phyloP scores from a whole-genome alignment of 1,140 invertebrate species.

The Elymnias hypermnestra region DNA sequence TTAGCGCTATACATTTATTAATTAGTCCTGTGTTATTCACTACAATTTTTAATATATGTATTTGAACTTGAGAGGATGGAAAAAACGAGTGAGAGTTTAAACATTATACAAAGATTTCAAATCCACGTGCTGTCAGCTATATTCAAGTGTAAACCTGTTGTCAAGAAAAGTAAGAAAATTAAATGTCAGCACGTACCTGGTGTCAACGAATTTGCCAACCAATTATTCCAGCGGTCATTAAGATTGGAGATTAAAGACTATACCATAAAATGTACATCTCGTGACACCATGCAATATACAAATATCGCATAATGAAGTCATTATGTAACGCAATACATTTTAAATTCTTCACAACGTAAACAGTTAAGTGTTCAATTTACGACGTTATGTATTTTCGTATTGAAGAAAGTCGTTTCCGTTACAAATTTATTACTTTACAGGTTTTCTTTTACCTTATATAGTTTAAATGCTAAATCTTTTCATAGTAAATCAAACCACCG shows the following conservation, averaged over 20 bases:
- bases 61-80: too few relatives aligned
- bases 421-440: too few relatives aligned
- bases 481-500: too few relatives aligned
- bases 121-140: not conserved
- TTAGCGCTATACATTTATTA: too few relatives aligned
- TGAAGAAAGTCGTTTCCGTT: too few relatives aligned
- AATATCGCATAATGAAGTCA: not conserved
- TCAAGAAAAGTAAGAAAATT: slow-evolving; percentile 1
- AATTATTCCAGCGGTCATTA: slow-evolving; percentile 11
- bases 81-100: too few relatives aligned
- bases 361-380: slow-evolving; percentile 3
- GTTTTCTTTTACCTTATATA: too few relatives aligned
- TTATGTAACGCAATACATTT: slow-evolving; percentile 7
- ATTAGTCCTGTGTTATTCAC: too few relatives aligned
- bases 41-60: too few relatives aligned
- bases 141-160: not conserved
- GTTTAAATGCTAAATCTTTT: too few relatives aligned
- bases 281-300: slow-evolving; percentile 6
- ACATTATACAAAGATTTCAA: too few relatives aligned
- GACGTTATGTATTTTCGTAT: slow-evolving; percentile 1
- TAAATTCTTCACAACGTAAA: slow-evolving; percentile 1
- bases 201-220: slow-evolving; percentile 9
- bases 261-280: slow-evolving; percentile 5
- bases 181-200: slow-evolving; percentile 1
- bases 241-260: slow-evolving; percentile 9